phyloP scores from a whole-genome alignment of 2,113 vertebrate genomes.

The Sclerurus mexicanus region DNA sequence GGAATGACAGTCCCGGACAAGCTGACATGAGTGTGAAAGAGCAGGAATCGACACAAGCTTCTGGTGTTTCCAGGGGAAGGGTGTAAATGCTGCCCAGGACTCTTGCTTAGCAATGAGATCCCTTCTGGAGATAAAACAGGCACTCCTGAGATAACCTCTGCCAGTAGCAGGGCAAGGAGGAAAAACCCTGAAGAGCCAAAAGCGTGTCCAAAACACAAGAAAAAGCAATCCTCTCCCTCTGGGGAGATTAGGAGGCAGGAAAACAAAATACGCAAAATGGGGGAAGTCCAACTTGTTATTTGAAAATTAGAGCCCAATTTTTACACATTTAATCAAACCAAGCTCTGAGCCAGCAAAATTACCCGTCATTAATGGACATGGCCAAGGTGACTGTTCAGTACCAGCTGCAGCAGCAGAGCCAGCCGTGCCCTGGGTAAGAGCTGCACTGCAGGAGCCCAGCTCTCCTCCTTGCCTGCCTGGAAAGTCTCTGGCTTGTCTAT shows the following conservation, averaged over 20 bases:
- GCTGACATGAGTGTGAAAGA: neutral
- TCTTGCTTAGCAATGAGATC: neutral
- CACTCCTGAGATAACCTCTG: neutral
- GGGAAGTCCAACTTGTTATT: neutral
- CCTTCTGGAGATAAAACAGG: neutral
- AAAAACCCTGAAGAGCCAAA: neutral
- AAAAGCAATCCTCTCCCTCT: neutral
- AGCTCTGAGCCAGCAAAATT: neutral
- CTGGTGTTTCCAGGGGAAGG: neutral
- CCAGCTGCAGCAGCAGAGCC: neutral
- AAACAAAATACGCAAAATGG: neutral
- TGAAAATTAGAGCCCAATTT: neutral
- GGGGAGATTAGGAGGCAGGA: neutral
- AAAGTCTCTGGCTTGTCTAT: neutral
- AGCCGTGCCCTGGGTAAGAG: neutral
- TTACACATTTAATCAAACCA: rapidly evolving
- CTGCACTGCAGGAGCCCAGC: neutral
- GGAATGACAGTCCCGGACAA: neutral
- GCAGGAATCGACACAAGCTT: neutral
- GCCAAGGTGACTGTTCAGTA: neutral
- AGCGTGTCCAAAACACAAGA: neutral
- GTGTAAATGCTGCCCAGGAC: neutral
- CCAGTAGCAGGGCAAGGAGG: neutral
- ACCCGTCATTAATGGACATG: neutral
- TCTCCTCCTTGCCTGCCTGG: neutral